phyloP scores from a whole-genome alignment of 2,888 invertebrate species.

The Epistrophella euchroma region DNA sequence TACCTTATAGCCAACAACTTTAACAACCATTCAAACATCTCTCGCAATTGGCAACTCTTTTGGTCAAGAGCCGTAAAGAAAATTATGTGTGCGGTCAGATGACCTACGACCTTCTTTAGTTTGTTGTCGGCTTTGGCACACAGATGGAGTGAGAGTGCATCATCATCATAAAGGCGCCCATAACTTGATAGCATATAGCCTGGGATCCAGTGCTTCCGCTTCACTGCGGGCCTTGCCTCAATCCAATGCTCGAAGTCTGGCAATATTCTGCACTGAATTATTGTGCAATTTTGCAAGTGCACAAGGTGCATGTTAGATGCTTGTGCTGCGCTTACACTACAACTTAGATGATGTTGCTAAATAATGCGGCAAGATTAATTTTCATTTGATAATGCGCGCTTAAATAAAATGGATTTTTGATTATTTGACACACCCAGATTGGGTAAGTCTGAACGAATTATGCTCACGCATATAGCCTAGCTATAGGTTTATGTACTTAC shows the following conservation, averaged over 20 bases:
- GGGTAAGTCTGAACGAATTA: slow-evolving; percentile 3
- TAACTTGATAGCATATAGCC: slow-evolving; percentile 18
- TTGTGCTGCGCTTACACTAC: background rate
- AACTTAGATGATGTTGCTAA: slow-evolving; percentile 36
- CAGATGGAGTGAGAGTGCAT: slow-evolving; percentile 54
- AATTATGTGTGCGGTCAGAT: slow-evolving; percentile 73
- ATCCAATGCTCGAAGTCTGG: slow-evolving; percentile 7
- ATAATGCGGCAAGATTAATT: slow-evolving; percentile 62
- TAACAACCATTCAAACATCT: slow-evolving; percentile 11
- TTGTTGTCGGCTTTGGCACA: slow-evolving; percentile 49
- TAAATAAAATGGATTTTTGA: slow-evolving; percentile 72
- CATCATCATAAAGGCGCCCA: slow-evolving; percentile 65
- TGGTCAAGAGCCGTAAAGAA: slow-evolving; percentile 61
- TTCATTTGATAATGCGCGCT: slow-evolving; percentile 70
- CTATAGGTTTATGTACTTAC: background rate
- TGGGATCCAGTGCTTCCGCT: background rate
- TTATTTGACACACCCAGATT: slow-evolving; percentile 71
- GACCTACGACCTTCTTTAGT: slow-evolving; percentile 64
- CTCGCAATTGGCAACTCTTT: slow-evolving; percentile 54
- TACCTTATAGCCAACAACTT: background rate
- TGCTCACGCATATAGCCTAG: background rate
- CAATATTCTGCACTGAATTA: slow-evolving; percentile 40
- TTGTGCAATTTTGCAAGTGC: slow-evolving; percentile 53
- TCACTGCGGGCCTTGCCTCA: background rate
- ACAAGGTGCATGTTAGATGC: slow-evolving; percentile 24